Evolutionary conservation across 2,113 vertebrate species (phyloP).

Genomic region (Taurulus bubalis): DNA sequence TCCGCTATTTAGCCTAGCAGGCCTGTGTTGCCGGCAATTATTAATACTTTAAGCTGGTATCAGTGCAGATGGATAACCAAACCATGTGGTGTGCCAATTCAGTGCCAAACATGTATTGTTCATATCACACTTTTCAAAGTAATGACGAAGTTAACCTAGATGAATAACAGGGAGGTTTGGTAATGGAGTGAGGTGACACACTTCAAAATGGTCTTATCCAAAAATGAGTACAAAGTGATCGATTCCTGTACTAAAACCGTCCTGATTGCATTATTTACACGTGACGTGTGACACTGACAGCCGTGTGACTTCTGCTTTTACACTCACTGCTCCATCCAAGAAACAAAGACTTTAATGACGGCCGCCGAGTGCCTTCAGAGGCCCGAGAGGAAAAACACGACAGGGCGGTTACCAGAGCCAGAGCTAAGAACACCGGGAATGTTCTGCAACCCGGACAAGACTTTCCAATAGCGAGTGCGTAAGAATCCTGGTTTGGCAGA

Average conservation of each 20-base stretch:
- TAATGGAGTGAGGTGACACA: neutral
- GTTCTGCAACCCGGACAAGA: constrained; percentile 28
- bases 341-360: constrained; percentile 67
- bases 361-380: constrained; percentile 22
- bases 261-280: neutral
- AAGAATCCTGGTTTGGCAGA: constrained; percentile 24
- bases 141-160: neutral
- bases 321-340: constrained; percentile 42
- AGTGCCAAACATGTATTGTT: no score
- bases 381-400: constrained; percentile 46
- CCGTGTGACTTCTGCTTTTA: constrained; percentile 54
- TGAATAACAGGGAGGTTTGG: neutral
- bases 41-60: neutral
- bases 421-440: constrained; percentile 50
- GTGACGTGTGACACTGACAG: constrained; percentile 59
- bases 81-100: neutral
- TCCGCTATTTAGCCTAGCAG: no score
- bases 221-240: neutral
- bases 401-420: constrained; percentile 33
- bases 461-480: constrained; percentile 38
- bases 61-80: neutral
- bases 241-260: neutral
- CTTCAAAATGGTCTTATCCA: neutral
- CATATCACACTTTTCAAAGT: neutral
- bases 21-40: no score